A percentile compares a stretch with the other conserved stretches of the same genome.
These are phyloP conservation scores for Megastigmus dorsalis DNA, from an alignment of 2,888 invertebrate genomes.

Conservation along the genomic window DNA sequence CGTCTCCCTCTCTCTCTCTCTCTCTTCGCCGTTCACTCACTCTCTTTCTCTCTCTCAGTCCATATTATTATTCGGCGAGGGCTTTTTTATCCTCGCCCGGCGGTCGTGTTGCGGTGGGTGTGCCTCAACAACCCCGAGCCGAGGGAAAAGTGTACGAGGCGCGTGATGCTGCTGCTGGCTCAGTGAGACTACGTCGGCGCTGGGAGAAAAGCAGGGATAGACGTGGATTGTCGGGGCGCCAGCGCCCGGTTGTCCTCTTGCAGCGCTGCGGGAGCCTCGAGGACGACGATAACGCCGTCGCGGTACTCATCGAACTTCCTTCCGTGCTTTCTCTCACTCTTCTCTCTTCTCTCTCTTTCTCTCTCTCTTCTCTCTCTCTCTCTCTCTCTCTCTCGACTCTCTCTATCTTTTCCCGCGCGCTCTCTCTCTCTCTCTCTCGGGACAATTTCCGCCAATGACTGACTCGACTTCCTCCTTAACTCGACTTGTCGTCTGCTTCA, in stretches of 20 bases:
- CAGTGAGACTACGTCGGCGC: too few relatives aligned
- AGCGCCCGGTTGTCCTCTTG: constrained; percentile 15
- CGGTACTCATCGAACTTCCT: constrained; percentile 45
- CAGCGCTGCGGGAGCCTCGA: constrained; percentile 8
- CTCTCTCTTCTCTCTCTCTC: constrained; percentile 1
- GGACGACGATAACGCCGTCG: constrained; percentile 14
- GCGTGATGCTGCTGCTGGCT: too few relatives aligned
- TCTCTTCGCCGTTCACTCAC: too few relatives aligned
- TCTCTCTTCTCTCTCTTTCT: neutral
- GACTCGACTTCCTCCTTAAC: too few relatives aligned
- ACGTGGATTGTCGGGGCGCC: constrained; percentile 30
- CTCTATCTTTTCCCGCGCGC: neutral
- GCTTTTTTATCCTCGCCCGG: constrained; percentile 27
- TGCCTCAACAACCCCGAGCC: too few relatives aligned
- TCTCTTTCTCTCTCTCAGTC: neutral
- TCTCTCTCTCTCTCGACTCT: neutral
- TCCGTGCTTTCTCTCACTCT: neutral
- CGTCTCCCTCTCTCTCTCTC: neutral
- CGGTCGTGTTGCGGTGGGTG: too few relatives aligned
- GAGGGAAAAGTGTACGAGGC: too few relatives aligned
- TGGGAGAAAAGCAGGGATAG: neutral
- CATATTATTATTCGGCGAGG: neutral
- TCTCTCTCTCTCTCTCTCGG: neutral
- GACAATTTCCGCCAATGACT: neutral
- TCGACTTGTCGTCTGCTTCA: too few relatives aligned